Base-by-base conservation (phyloP, 1,140 invertebrate genomes). In the Drosophila baimaii region DNA sequence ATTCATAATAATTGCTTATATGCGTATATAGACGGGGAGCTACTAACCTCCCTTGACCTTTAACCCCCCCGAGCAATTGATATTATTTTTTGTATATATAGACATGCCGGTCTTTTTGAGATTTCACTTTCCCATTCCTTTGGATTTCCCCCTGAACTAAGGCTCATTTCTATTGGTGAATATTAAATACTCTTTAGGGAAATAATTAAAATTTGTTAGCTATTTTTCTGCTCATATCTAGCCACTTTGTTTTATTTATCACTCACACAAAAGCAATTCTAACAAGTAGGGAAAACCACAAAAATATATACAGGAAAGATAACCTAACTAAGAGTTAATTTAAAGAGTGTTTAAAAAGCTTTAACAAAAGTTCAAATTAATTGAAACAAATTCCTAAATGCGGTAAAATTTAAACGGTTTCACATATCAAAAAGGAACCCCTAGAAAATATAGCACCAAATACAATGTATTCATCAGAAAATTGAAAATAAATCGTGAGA, bases 11-110 rank as follows among this genome's bases (percentile, higher is more conserved):
- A 12, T 47, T 47, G 29, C 31, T 49, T 29, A 35, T 51, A 5
- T 27, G 2, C 27, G 8, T 44, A 44, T 43, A 19, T 39, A 49
- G 19, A 44, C 12, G 33, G 4, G 59, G 59, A 43, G 37, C 46
- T 13, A 62, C 23, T 66, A 66, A 54, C 46, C 65, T 69, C 35
- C 62, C 62, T 69, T 69, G 65, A 69, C 33, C 62, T 44, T 66
- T 66, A 35, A 43, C 46, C 35, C 17, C 13, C 25, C 25, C n/a
- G n/a, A 27, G 10, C 37, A 31, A n/a, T 63, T 27, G 21, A 46
- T 25, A 25, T 63, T 65, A n/a, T 33, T 33, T 69, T 25, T 19
- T 19, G 5, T 54, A 15, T 17, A 21, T 10, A 23, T 19, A 27
- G 10, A 47, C 17, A 54, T n/a, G n/a, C n/a, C n/a, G 51, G 31